A percentile compares a stretch with the other conserved stretches of the same genome.
phyloP scores from a whole-genome alignment of 2,888 invertebrate genomes.

The Dolomedes plantarius region DNA sequence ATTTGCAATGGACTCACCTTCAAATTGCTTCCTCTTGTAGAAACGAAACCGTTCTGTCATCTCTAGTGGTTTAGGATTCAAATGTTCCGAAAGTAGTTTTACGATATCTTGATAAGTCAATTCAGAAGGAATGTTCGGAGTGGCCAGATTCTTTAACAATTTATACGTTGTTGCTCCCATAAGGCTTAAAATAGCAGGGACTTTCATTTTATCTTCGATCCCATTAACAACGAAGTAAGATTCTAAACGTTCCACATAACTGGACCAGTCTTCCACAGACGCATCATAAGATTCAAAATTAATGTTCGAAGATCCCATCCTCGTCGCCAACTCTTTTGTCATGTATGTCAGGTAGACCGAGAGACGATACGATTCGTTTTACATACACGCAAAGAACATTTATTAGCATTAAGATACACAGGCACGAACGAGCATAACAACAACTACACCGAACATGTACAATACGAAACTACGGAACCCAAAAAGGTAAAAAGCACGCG shows the following conservation, averaged over 20 bases:
- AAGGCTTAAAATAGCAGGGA: conserved; percentile 47
- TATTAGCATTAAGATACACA: conserved; percentile 34
- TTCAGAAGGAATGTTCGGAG: conserved; percentile 48
- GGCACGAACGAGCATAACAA: conserved; percentile 42
- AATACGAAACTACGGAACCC: conserved; percentile 36
- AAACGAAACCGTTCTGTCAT: conserved; percentile 53
- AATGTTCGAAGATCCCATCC: conserved; percentile 52
- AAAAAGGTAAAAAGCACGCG: conserved; percentile 26
- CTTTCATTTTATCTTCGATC: conserved; percentile 43
- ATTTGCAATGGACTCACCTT: conserved; percentile 50
- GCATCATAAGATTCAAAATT: conserved; percentile 52
- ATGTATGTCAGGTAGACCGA: conserved; percentile 43
- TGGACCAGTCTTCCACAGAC: conserved; percentile 50
- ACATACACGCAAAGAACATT: conserved; percentile 37
- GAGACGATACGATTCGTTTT: conserved; percentile 56
- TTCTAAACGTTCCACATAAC: conserved; percentile 49
- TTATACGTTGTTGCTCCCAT: conserved; percentile 54
- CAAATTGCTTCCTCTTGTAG: conserved; percentile 56
- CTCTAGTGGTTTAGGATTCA: conserved; percentile 52
- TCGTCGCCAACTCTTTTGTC: conserved; percentile 46
- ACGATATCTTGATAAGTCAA: conserved; percentile 56
- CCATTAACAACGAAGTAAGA: conserved; percentile 53
- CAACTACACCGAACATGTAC: conserved; percentile 39
- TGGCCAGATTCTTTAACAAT: conserved; percentile 52
- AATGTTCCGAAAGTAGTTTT: conserved; percentile 52